Evolutionary conservation across 2,888 invertebrate genomes (phyloP).

Genomic region (Lochmaea capreae): DNA sequence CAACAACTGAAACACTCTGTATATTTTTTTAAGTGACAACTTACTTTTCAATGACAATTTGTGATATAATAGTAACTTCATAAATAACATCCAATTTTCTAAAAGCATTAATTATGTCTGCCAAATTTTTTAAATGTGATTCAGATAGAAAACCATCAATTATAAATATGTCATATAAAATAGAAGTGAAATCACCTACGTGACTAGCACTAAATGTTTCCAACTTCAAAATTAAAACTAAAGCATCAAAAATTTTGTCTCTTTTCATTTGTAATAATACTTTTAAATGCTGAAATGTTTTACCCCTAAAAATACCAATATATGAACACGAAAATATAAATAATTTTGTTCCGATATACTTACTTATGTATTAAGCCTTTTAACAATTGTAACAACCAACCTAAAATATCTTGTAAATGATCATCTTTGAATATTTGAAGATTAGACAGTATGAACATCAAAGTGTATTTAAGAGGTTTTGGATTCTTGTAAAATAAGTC

Average conservation of each 20-base stretch:
- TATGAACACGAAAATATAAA: not conserved
- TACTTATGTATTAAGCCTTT: conserved; percentile 39
- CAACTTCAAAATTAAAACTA: conserved; percentile 34
- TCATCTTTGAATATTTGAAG: conserved; percentile 35
- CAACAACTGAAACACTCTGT: too few species aligned
- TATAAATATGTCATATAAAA: conserved; percentile 39
- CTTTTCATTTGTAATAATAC: conserved; percentile 23
- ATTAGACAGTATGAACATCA: conserved; percentile 39
- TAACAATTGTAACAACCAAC: conserved; percentile 38
- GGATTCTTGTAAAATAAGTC: conserved; percentile 41
- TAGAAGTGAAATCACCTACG: conserved; percentile 32
- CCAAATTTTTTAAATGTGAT: conserved; percentile 33
- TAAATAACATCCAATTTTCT: conserved; percentile 30
- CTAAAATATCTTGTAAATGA: conserved; percentile 35
- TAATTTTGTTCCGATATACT: conserved; percentile 15
- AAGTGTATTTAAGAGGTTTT: conserved; percentile 31
- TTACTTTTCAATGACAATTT: conserved; percentile 42
- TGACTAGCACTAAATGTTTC: conserved; percentile 38
- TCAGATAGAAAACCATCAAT: conserved; percentile 24
- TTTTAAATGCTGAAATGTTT: conserved; percentile 17
- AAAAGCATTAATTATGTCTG: conserved; percentile 40
- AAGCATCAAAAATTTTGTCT: conserved; percentile 36
- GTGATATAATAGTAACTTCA: conserved; percentile 37
- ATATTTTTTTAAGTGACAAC: not conserved
- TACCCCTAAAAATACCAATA: conserved; percentile 25